Conservation (phyloP, 2,113 vertebrate genomes). For the Nerophis lumbriciformis region DNA sequence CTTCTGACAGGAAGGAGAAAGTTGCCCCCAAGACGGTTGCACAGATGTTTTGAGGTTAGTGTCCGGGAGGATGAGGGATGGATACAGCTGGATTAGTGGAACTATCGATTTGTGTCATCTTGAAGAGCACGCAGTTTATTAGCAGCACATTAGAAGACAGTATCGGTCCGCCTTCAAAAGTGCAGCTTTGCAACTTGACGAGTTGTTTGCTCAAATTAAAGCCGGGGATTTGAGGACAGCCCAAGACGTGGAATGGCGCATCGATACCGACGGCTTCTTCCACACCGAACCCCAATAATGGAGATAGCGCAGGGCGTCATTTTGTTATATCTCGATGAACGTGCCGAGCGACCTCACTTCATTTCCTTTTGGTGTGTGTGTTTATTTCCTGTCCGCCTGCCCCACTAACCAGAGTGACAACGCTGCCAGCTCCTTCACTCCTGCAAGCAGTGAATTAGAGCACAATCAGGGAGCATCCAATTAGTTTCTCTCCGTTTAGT, state of each 20-base stretch:
- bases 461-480: too few species aligned
- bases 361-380: too few species aligned
- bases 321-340: not conserved
- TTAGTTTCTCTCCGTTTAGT: too few species aligned
- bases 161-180: slow-evolving; percentile 54
- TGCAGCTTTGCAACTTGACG: slow-evolving; percentile 40
- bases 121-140: slow-evolving; percentile 63
- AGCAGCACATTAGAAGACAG: slow-evolving; percentile 64
- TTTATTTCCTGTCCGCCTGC: not conserved
- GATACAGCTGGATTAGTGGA: slow-evolving; percentile 69
- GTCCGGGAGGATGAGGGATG: slow-evolving; percentile 66
- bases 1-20: slow-evolving; percentile 65
- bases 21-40: slow-evolving; percentile 61
- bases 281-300: not conserved
- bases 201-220: slow-evolving; percentile 43
- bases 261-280: not conserved
- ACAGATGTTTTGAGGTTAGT: slow-evolving; percentile 59
- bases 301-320: not conserved
- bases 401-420: not conserved
- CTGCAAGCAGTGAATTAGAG: too few species aligned
- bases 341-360: not conserved
- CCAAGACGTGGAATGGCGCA: not conserved
- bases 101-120: slow-evolving; percentile 72
- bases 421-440: too few species aligned
- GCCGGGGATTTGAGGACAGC: not conserved